Base-by-base conservation (phyloP, 1,140 invertebrate genomes). In the Nasonia longicornis region DNA sequence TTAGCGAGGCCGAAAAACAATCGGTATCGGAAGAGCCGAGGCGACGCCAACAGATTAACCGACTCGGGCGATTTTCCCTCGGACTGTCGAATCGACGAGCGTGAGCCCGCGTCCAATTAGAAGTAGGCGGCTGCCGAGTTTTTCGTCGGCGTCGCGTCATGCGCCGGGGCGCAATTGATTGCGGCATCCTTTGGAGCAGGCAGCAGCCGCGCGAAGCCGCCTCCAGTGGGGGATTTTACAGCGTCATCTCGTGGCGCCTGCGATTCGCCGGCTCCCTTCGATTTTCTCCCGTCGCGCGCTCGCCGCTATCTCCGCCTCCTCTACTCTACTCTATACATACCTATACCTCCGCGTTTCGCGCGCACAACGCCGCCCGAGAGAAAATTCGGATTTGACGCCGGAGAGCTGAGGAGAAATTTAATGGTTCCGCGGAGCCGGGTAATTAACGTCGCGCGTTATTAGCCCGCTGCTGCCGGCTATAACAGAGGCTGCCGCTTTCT, bases 201-300 rank as follows among this genome's bases (percentile, higher is more conserved):
- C 29, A 69, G 52, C 71, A 82, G 85, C 85, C 83, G 86, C 84
- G 16, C 3, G 16, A 7, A 58, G 16, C 52, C 52, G 26, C 52
- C 82, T 66, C 45, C 72, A 31, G 71, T 75, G 83, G 76, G 67
- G 80, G 84, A 85, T 85, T 84, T 83, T 84, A 83, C 85, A 84
- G 81, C 86, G 87, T 88, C 86, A 89, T 86, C 72, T 81, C 80
- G 84, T 85, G 87, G 87, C 86, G 87, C 87, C 87, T 86, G 83
- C 82, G 80, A 87, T 86, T 85, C 85, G 81, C 81, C 70, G 80
- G 31, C 79, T 74, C 67, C 58, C 26, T 82, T 84, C 73, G 79
- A 77, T 84, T 82, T 84, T 72, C 64, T 84, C 58, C 72, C 76
- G 69, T 77, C 31, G 45, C 63, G 22, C 64, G 22, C 64, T 58